phyloP scores from a whole-genome alignment of 1,140 invertebrate genomes.

The Hermatobates lingyangjiaoensis region DNA sequence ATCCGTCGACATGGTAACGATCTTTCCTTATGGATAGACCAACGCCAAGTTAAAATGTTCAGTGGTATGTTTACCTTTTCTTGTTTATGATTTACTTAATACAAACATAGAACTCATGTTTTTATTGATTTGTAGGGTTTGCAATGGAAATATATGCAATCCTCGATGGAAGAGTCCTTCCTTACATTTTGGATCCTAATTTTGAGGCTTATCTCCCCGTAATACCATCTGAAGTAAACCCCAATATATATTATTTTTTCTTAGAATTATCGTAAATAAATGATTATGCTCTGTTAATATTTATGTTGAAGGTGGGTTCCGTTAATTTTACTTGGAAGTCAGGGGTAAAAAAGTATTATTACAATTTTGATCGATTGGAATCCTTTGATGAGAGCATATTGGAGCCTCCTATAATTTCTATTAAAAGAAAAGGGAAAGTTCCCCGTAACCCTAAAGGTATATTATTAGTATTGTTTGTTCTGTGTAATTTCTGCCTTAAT shows the following conservation, averaged over 20 bases:
- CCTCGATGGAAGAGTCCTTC: slow-evolving; percentile 58
- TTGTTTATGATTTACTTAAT: no score
- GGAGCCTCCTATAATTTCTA: slow-evolving; percentile 66
- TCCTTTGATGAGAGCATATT: slow-evolving; percentile 67
- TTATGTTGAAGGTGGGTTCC: slow-evolving; percentile 29
- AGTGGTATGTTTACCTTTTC: slow-evolving; percentile 63
- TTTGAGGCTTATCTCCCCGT: slow-evolving; percentile 72
- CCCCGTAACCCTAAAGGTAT: slow-evolving; percentile 65
- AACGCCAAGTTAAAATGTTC: slow-evolving; percentile 72
- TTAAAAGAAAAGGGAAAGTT: slow-evolving; percentile 62
- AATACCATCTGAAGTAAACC: slow-evolving; percentile 67
- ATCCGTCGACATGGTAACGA: slow-evolving; percentile 27
- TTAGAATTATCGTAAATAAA: neutral
- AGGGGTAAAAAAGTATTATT: slow-evolving; percentile 60
- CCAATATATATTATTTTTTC: neutral
- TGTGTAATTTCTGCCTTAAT: no score
- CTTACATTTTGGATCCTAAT: slow-evolving; percentile 71
- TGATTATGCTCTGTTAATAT: neutral
- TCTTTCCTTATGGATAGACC: slow-evolving; percentile 71
- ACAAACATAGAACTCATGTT: no score
- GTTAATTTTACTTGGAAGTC: slow-evolving; percentile 88
- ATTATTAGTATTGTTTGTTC: neutral
- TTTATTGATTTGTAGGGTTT: slow-evolving; percentile 46
- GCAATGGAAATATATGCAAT: slow-evolving; percentile 79
- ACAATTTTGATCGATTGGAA: slow-evolving; percentile 67